These are phyloP conservation scores for Glyptemys insculpta DNA, from an alignment of 2,797 vertebrate genomes.

Conservation along the genomic window DNA sequence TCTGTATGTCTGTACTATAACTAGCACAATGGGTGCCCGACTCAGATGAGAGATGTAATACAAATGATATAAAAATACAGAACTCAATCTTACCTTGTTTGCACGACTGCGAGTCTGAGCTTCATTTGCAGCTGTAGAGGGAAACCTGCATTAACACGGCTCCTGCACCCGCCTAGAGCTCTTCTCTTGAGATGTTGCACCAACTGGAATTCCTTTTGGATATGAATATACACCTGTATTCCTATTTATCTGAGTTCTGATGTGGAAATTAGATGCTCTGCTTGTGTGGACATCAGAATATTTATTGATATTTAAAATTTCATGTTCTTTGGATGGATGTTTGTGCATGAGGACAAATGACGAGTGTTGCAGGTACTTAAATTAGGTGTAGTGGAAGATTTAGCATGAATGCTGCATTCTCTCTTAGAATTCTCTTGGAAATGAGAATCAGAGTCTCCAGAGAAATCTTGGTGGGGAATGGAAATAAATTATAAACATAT, in stretches of 20 bases:
- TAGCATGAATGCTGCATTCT: conserved; percentile 40
- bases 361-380: conserved; percentile 9
- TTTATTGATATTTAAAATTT: conserved; percentile 73
- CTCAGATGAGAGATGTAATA: background rate
- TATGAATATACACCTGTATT: conserved; percentile 24
- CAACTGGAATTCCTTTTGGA: conserved; percentile 28
- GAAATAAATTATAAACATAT: conserved; percentile 69
- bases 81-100: background rate
- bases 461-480: conserved; percentile 40
- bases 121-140: conserved; percentile 15
- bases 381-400: conserved; percentile 48
- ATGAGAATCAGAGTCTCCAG: conserved; percentile 53
- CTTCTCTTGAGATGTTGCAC: background rate
- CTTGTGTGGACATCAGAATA: conserved; percentile 36
- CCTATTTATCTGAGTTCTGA: conserved; percentile 49
- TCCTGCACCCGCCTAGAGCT: background rate
- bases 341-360: conserved; percentile 46
- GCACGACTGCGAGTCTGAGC: conserved; percentile 6
- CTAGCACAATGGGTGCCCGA: background rate
- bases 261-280: conserved; percentile 49
- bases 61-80: background rate
- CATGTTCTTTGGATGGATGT: conserved; percentile 43
- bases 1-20: background rate
- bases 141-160: background rate
- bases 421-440: conserved; percentile 55